Percentiles rank a stretch among this genome's conserved stretches.
Conservation (phyloP, 2,888 invertebrate species). For the Cataglyphis cursor region DNA sequence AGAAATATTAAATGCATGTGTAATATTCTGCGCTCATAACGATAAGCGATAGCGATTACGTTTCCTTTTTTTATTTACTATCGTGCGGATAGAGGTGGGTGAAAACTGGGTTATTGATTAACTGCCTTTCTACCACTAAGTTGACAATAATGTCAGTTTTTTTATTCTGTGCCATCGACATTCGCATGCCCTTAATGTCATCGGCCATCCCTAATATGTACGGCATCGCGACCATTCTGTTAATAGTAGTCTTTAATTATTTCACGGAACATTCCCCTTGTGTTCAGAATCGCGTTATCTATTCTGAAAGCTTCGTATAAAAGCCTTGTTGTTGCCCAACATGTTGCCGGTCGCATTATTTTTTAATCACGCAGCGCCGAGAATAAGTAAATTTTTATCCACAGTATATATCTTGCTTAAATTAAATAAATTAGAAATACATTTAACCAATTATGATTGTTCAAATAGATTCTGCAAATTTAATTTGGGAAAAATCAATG, state of each 20-base stretch:
- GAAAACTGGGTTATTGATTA: constrained; percentile 49
- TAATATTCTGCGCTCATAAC: background rate
- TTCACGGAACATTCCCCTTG: background rate
- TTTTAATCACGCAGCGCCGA: background rate
- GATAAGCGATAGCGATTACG: background rate
- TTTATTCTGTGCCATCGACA: background rate
- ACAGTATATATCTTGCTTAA: background rate
- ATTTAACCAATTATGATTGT: background rate
- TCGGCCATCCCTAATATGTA: background rate
- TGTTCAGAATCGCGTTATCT: background rate
- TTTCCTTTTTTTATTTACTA: constrained; percentile 8
- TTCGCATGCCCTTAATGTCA: background rate
- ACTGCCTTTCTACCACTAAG: background rate
- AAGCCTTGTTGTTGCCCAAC: background rate
- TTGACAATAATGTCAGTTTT: constrained; percentile 11
- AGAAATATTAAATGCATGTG: background rate
- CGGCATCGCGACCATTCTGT: background rate
- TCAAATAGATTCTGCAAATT: background rate
- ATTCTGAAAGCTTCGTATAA: background rate
- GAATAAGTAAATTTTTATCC: background rate
- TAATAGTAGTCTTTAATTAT: constrained; percentile 19
- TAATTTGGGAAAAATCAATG: background rate
- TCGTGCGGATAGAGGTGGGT: constrained; percentile 19
- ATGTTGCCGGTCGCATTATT: background rate
- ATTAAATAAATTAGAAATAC: background rate